These are phyloP conservation scores for Carettochelys insculpta DNA, from an alignment of 2,113 vertebrate species.

Conservation along the genomic window DNA sequence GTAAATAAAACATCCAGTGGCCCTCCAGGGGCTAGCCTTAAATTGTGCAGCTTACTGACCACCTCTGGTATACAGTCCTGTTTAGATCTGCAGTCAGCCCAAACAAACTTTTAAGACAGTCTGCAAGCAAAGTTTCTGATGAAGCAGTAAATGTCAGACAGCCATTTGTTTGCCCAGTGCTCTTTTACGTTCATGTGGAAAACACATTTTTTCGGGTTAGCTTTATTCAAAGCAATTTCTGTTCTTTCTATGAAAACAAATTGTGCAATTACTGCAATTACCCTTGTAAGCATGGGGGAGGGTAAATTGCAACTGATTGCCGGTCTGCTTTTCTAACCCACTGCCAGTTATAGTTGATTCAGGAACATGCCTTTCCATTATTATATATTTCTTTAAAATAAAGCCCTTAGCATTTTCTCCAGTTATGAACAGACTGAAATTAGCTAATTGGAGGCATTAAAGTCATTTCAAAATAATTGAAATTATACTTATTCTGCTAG, in stretches of 20 bases:
- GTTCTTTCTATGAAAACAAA: neutral
- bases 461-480: constrained; percentile 29
- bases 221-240: neutral
- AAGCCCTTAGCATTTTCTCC: neutral
- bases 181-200: neutral
- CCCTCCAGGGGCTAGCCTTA: too few species aligned
- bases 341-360: neutral
- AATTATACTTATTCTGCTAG: neutral
- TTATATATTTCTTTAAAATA: neutral
- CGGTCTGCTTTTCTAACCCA: neutral
- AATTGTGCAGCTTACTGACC: too few species aligned
- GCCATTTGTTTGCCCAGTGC: neutral
- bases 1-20: too few species aligned
- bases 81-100: neutral
- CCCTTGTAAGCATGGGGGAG: neutral
- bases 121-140: neutral
- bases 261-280: neutral
- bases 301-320: accelerated
- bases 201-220: neutral
- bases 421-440: neutral
- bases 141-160: neutral
- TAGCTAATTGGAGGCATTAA: constrained; percentile 21
- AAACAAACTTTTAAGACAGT: neutral
- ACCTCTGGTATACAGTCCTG: neutral
- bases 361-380: neutral